Base-by-base conservation (phyloP, 2,113 vertebrate species). In the Potamarius usumacintae region DNA sequence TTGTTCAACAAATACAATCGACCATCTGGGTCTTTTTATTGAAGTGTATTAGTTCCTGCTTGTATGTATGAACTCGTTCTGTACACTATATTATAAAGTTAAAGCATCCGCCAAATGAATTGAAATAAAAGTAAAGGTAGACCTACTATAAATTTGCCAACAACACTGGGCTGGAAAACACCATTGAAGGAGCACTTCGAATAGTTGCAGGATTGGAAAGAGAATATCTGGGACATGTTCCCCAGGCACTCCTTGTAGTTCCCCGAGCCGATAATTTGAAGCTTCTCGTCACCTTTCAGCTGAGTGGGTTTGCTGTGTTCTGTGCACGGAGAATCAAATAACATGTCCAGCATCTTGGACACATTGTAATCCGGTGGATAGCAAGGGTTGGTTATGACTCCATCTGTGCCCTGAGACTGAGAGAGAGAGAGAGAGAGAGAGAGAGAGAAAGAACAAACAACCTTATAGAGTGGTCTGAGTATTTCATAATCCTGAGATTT, bases 101-200 rank as follows among this genome's bases (percentile, higher is more conserved):
- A n/a, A 77, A n/a, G 22, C 22, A 50, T 50, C 72, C 25, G 9
- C 2, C 18, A n/a, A 76, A 25, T n/a, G 10, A 25, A 52, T 53
- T 50, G 25, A 27, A 71, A 81, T 55, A 58, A 48, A 12, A 34
- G 1, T 18, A 27, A n/a, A 25, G 4, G 20, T 11, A 14, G 20
- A 83, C 88, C 89, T 92, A 96, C 95, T 94, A 95, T 92, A 77
- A 94, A 95, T 86, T 69, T 90, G 0, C 95, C 95, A 0, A 86
- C 91, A 85, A 96, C 88, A 2, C 92, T 93, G 25, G 96, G 96
- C 89, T 96, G 96, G 88, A 93, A 96, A 80, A 95, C 91, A 8
- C 88, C 57, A 82, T 96, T 89, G 22, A 96, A 96, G 57, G 96
- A 95, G 91, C 96, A 96, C 82, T 84, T 92, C 50, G 94, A 93